Conservation (phyloP, 2,888 invertebrate genomes). For the Caenorhabditis imperialis region DNA sequence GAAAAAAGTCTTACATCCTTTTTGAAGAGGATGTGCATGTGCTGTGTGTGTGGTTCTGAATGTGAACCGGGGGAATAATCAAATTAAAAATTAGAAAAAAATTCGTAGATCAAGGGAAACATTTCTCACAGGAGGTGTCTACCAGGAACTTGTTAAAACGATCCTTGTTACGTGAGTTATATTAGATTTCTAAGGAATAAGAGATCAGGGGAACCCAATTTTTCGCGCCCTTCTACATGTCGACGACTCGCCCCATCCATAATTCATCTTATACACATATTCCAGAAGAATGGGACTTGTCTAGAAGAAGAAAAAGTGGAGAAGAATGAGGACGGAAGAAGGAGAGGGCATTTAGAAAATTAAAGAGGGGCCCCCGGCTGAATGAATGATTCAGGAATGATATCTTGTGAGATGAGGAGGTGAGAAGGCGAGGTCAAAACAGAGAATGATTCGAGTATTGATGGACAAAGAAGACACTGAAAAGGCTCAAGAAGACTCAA, state of each 20-base stretch:
- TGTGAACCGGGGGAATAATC: no score
- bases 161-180: conserved; percentile 23
- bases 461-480: conserved; percentile 5
- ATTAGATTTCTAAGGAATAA: conserved; percentile 25
- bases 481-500: conserved; percentile 20
- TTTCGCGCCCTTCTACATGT: no score
- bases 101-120: no score
- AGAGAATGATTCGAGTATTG: conserved; percentile 20
- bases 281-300: conserved; percentile 24
- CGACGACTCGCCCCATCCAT: conserved; percentile 25
- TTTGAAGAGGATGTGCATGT: no score
- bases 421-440: conserved; percentile 17
- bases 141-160: conserved; percentile 27
- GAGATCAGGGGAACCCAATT: conserved; percentile 36
- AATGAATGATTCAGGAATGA: conserved; percentile 42
- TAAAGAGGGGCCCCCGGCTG: conserved; percentile 20
- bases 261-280: conserved; percentile 27
- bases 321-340: conserved; percentile 7
- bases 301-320: conserved; percentile 2
- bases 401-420: conserved; percentile 26
- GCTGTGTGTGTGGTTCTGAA: no score
- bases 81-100: no score
- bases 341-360: conserved; percentile 44
- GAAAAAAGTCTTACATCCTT: no score
- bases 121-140: no score